phyloP scores from a whole-genome alignment of 2,888 invertebrate species.

The Drosophila prolongata region DNA sequence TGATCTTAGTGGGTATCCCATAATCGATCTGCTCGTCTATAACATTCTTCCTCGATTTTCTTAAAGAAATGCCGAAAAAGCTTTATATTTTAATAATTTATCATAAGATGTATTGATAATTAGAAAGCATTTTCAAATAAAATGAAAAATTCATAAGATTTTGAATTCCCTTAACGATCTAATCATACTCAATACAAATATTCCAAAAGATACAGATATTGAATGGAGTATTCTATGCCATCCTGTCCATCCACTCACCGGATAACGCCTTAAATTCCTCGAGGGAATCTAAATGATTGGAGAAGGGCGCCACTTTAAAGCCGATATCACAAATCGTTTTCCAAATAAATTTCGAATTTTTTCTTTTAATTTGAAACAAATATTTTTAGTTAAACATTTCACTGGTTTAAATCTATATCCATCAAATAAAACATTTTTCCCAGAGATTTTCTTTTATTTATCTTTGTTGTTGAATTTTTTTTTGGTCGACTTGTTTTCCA shows the following conservation, averaged over 20 bases:
- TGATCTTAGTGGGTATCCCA: no score
- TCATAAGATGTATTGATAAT: no score
- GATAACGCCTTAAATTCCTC: conserved; percentile 81
- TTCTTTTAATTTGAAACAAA: not conserved
- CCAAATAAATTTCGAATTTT: conserved; percentile 8
- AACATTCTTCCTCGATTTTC: no score
- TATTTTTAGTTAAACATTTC: not conserved
- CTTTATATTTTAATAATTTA: no score
- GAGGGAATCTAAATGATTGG: conserved; percentile 82
- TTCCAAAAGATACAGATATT: no score
- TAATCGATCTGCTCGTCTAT: no score
- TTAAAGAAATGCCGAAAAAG: no score
- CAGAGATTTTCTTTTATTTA: conserved; percentile 1
- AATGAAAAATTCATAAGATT: no score
- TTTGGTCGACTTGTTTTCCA: not conserved
- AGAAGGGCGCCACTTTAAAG: conserved; percentile 82
- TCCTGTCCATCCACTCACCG: conserved; percentile 65
- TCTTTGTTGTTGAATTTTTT: not conserved
- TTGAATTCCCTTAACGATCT: no score
- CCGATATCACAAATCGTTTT: conserved; percentile 69
- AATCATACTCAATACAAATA: no score
- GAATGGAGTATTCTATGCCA: not conserved
- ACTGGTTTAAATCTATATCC: not conserved
- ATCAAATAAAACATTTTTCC: not conserved
- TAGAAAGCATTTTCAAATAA: no score